Evolutionary conservation across 2,797 vertebrate genomes (phyloP).

Genomic region (Premnoplex brunnescens): DNA sequence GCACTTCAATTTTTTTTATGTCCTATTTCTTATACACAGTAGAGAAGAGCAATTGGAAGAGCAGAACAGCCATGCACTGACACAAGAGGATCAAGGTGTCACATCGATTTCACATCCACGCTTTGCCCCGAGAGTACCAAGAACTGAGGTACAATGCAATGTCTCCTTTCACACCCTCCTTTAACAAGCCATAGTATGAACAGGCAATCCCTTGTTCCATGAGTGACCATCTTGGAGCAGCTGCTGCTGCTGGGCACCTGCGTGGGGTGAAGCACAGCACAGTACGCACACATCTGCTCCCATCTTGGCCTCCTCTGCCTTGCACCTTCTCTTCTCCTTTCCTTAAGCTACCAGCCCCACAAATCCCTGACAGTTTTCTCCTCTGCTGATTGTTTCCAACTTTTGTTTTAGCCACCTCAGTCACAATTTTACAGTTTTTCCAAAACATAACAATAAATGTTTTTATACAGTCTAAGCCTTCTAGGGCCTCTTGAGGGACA

Average conservation of each 20-base stretch:
- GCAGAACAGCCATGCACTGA: background rate
- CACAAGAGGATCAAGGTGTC: background rate
- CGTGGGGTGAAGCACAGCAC: accelerated
- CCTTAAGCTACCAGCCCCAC: background rate
- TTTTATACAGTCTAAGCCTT: background rate
- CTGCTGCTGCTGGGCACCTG: background rate
- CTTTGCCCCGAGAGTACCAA: background rate
- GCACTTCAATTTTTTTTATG: background rate
- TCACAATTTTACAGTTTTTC: background rate
- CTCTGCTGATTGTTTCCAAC: background rate
- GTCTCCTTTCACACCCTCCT: background rate
- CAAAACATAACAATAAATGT: background rate
- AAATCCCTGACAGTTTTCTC: background rate
- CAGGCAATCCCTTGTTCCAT: background rate
- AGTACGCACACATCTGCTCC: background rate
- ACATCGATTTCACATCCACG: background rate
- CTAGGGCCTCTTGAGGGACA: background rate
- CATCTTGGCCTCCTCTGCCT: background rate
- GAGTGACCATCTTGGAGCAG: accelerated
- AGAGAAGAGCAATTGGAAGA: background rate
- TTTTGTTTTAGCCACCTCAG: background rate
- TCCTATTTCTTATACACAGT: background rate
- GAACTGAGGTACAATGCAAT: background rate
- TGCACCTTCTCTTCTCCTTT: background rate
- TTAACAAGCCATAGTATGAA: accelerated